These are phyloP conservation scores for Limnodromus scolopaceus DNA, from an alignment of 2,797 vertebrate species.

Conservation along the genomic window DNA sequence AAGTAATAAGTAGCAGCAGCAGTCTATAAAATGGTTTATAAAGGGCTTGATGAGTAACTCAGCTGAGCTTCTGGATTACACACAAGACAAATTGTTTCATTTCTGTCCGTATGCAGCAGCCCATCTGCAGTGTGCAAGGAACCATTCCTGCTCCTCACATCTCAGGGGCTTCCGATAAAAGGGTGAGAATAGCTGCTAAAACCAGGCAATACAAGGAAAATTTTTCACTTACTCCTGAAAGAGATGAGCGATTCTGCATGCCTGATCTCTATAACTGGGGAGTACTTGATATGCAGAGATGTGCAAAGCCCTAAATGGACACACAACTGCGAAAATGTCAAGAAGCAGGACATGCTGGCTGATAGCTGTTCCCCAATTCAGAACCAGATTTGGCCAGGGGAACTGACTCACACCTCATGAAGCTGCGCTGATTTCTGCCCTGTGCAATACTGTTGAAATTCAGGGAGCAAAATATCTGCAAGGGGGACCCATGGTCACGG, in stretches of 20 bases:
- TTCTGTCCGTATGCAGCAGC: background rate
- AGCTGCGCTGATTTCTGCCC: background rate
- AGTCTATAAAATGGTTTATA: conserved; percentile 15
- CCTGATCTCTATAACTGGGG: background rate
- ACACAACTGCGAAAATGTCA: background rate
- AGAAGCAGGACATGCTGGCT: background rate
- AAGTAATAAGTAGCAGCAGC: conserved; percentile 31
- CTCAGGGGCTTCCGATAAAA: background rate
- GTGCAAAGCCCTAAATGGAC: background rate
- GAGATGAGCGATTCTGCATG: background rate
- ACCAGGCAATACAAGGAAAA: background rate
- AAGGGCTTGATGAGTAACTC: conserved; percentile 22
- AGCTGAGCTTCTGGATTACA: conserved; percentile 22
- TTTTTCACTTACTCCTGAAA: background rate
- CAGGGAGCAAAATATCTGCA: background rate
- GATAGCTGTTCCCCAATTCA: background rate
- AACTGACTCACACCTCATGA: background rate
- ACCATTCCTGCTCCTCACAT: background rate
- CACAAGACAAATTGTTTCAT: background rate
- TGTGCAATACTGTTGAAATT: background rate
- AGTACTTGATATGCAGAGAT: background rate
- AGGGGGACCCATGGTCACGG: background rate
- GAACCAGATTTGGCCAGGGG: background rate
- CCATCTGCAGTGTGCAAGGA: background rate
- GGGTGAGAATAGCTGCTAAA: background rate